Evolutionary conservation across 2,113 vertebrate genomes (phyloP), one percentile per base, ranked within the genome.

Genomic region (Siniperca chuatsi): DNA sequence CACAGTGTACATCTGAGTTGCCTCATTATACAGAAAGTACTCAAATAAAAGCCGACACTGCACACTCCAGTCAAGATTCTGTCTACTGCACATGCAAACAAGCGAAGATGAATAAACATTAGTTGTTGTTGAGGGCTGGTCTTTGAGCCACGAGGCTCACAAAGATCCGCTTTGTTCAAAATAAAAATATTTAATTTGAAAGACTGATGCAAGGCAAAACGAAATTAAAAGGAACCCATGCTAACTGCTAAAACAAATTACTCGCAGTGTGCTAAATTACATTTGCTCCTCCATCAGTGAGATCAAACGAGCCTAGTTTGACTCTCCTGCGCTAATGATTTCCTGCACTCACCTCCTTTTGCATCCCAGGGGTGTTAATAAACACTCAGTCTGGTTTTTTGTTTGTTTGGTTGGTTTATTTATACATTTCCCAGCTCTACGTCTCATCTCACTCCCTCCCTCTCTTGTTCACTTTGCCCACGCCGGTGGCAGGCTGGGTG

Each of bases 201-300:
- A 95, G 93, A 92, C 84, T 87, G 93, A 94, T 93, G 94, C 91
- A 86, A 92, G 92, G 92, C 92, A 91, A 95, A 95, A 94, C 93
- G 78, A 93, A 96, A 96, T 96, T 95, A 96, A 95, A 95, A 94
- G 94, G 89, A 95, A 94, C 88, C 91, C 92, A 88, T 91, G 94
- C 95, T 95, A 94, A 95, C 93, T 93, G 94, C 92, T 96, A 93
- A 95, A 95, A 94, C 92, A 94, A 96, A 96, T 96, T 93, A 96
- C 93, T 95, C 60, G 83, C 92, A 87, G 94, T 83, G 70, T 54
- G 86, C 93, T 95, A 95, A 95, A 95, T 95, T 94, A 93, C 94
- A 95, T 95, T 95, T 94, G 94, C 94, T 95, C 92, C 90, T 95
- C 93, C 92, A 94, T 95, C 93, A 93, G 93, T 67, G 74, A 95